A percentile compares a stretch with the other conserved stretches of the same genome.
These are phyloP conservation scores for Polypedilum pembai DNA, from an alignment of 1,140 invertebrate species.

Conservation along the genomic window DNA sequence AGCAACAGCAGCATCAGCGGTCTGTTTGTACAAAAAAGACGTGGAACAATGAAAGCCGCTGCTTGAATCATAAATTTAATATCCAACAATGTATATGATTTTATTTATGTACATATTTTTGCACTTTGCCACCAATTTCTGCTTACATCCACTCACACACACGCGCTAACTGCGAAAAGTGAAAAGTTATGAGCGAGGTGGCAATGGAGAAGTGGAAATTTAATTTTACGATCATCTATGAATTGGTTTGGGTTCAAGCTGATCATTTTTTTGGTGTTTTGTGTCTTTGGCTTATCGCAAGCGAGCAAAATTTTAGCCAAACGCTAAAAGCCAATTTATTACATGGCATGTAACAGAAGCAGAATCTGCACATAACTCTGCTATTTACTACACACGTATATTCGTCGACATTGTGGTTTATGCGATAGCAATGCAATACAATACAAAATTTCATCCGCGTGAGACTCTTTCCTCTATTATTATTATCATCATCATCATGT, in stretches of 20 bases:
- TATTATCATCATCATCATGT: too few species aligned
- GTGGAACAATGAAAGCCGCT: constrained; percentile 6
- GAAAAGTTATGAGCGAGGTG: background rate
- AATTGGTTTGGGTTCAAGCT: background rate
- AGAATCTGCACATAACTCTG: too few species aligned
- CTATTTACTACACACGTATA: too few species aligned
- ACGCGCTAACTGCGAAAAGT: background rate
- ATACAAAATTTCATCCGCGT: too few species aligned
- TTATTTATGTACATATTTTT: constrained; percentile 20
- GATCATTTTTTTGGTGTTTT: background rate
- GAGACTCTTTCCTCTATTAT: too few species aligned
- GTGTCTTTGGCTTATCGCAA: too few species aligned
- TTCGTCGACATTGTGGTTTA: too few species aligned
- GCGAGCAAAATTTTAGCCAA: too few species aligned
- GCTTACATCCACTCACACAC: background rate
- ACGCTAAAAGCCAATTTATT: too few species aligned
- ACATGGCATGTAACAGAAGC: too few species aligned
- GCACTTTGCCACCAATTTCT: background rate
- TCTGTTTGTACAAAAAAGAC: background rate
- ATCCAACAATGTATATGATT: constrained; percentile 18
- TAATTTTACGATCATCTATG: constrained; percentile 13
- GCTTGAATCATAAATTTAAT: constrained; percentile 2
- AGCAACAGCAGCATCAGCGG: background rate
- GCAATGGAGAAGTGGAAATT: too few species aligned
- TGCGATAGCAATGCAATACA: too few species aligned